These are phyloP conservation scores for Myxocyprinus asiaticus DNA, from an alignment of 2,113 vertebrate genomes.

Conservation along the genomic window DNA sequence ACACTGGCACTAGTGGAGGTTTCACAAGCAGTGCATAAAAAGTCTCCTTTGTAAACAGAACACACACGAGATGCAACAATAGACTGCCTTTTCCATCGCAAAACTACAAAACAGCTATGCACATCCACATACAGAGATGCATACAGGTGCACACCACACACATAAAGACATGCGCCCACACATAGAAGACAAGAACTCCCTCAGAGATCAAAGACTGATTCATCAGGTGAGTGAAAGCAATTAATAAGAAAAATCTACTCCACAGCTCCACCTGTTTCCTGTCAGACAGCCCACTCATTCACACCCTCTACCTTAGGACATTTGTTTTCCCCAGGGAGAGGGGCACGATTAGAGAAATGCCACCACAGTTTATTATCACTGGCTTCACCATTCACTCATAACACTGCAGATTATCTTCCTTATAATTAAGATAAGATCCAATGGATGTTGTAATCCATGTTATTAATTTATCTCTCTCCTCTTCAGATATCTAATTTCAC, in stretches of 20 bases:
- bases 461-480: constrained; percentile 40
- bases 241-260: constrained; percentile 56
- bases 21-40: constrained; percentile 14
- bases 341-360: constrained; percentile 60
- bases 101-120: background rate
- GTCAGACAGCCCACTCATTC: constrained; percentile 34
- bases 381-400: constrained; percentile 38
- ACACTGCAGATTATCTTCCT: constrained; percentile 60
- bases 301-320: constrained; percentile 31
- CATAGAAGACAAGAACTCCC: constrained; percentile 13
- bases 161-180: constrained; percentile 20
- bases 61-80: constrained; percentile 28
- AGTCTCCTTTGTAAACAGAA: constrained; percentile 24
- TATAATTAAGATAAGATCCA: constrained; percentile 66
- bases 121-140: background rate
- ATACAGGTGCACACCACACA: constrained; percentile 19
- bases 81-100: constrained; percentile 13
- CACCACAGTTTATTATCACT: constrained; percentile 64
- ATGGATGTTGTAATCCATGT: constrained; percentile 54
- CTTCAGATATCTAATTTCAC: background rate
- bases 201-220: constrained; percentile 18
- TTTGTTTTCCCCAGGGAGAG: constrained; percentile 7
- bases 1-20: background rate
- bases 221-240: constrained; percentile 34
- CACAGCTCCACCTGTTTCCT: constrained; percentile 59